Evolutionary conservation across 2,888 invertebrate genomes (phyloP), one percentile per base, ranked within the genome.

Genomic region (Diogma glabrata): DNA sequence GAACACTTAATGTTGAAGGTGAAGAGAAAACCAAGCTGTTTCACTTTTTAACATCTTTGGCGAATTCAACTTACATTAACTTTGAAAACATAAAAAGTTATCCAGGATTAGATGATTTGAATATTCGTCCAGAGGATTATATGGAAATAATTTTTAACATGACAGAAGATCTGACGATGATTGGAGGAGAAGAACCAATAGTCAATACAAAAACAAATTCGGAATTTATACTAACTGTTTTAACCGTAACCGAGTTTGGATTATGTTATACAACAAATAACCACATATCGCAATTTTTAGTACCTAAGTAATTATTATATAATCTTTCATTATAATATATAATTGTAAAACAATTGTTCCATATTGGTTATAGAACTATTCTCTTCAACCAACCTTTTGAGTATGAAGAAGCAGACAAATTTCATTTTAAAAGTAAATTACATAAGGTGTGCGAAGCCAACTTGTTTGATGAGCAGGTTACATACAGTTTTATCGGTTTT

Each of bases 161-260:
- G 8, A 67, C 70, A 0, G 56, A 57, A 59, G 9, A 60, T 58
- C 22, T 58, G 54, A 28, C 57, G 51, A 30, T 33, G 22, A n/a
- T n/a, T n/a, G 4, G 47, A 49, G 12, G 16, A 3, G 4, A 10
- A 1, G 54, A 58, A 1, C 16, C 52, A 24, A 58, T 61, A 5
- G 58, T 64, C 1, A 59, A 61, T 6, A 60, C 62, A 14, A 53
- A 58, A 2, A 60, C 60, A 33, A 64, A 64, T 3, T 53, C 58
- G 20, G 51, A 47, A 51, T 57, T 53, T 46, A 55, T 56, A 22
- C 51, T 47, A 14, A 58, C 60, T 0, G 60, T 65, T 1, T 69
- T 69, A 56, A 60, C 68, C 6, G 55, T 70, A 2, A 70, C 69
- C 1, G 70, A 70, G 57, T 67, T 61, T 49, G 70, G 70, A 4